These are phyloP conservation scores for Papio anubis DNA, from an alignment of 2,113 vertebrate genomes.

Conservation along the genomic window DNA sequence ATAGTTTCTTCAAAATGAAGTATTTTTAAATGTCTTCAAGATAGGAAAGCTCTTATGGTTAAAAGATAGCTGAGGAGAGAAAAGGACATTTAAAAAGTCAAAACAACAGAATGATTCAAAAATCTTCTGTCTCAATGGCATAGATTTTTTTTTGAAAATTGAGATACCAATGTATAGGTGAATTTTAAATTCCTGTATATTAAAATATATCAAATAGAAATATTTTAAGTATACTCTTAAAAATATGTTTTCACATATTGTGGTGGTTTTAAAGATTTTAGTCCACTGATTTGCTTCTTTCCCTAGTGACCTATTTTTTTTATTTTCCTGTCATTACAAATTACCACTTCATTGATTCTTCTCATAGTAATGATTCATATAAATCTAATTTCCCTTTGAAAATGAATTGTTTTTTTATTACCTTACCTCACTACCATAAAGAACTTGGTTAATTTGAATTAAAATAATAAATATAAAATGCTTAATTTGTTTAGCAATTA, in stretches of 20 bases:
- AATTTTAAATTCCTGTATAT: slow-evolving; percentile 33
- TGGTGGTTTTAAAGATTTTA: slow-evolving; percentile 51
- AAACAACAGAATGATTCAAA: slow-evolving; percentile 64
- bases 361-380: slow-evolving; percentile 69
- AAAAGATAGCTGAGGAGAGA: slow-evolving; percentile 47
- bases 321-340: slow-evolving; percentile 77
- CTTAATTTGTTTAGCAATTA: slow-evolving; percentile 61
- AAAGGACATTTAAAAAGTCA: slow-evolving; percentile 64
- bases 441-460: slow-evolving; percentile 59
- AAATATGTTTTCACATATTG: slow-evolving; percentile 53
- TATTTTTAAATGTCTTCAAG: slow-evolving; percentile 70
- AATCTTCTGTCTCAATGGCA: slow-evolving; percentile 23
- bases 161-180: background rate
- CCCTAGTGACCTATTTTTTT: slow-evolving; percentile 73
- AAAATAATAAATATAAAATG: slow-evolving; percentile 27
- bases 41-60: slow-evolving; percentile 31
- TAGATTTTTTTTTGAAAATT: background rate
- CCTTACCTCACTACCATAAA: slow-evolving; percentile 62
- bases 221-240: slow-evolving; percentile 22
- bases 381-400: slow-evolving; percentile 78
- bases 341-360: slow-evolving; percentile 75
- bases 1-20: slow-evolving; percentile 66
- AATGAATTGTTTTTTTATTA: slow-evolving; percentile 56
- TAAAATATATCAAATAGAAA: slow-evolving; percentile 52
- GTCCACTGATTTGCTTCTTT: slow-evolving; percentile 65